Percentiles rank a stretch among this genome's conserved stretches.
Evolutionary conservation across 2,797 vertebrate genomes (phyloP).

Genomic region (Rhinatrema bivittatum): DNA sequence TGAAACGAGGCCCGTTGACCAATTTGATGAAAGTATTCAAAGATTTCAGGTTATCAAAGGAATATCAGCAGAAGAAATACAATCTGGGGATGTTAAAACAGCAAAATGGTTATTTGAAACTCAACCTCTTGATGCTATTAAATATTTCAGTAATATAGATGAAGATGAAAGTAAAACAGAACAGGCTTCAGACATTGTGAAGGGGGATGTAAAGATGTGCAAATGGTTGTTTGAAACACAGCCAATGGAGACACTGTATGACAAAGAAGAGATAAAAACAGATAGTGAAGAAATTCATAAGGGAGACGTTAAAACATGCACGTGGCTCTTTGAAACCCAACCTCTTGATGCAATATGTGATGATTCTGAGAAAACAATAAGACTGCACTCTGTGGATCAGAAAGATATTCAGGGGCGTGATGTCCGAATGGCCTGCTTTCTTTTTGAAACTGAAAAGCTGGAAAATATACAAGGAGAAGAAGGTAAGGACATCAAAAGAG

Average conservation of each 20-base stretch:
- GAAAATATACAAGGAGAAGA: slow-evolving; percentile 70
- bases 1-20: slow-evolving; percentile 85
- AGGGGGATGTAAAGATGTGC: slow-evolving; percentile 84
- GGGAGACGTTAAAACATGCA: slow-evolving; percentile 84
- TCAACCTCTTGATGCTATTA: slow-evolving; percentile 84
- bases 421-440: slow-evolving; percentile 71
- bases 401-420: slow-evolving; percentile 81
- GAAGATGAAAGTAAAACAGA: slow-evolving; percentile 59
- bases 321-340: slow-evolving; percentile 87
- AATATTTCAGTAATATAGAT: slow-evolving; percentile 74
- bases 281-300: slow-evolving; percentile 59
- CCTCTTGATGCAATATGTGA: slow-evolving; percentile 72
- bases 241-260: slow-evolving; percentile 78
- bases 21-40: slow-evolving; percentile 76
- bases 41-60: slow-evolving; percentile 85
- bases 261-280: slow-evolving; percentile 55
- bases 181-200: slow-evolving; percentile 56
- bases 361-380: slow-evolving; percentile 59
- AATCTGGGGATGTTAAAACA: slow-evolving; percentile 84
- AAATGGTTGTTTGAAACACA: slow-evolving; percentile 92
- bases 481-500: slow-evolving; percentile 52
- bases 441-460: slow-evolving; percentile 84
- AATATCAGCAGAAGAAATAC: slow-evolving; percentile 83
- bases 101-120: slow-evolving; percentile 95
- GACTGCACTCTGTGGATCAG: slow-evolving; percentile 64